Evolutionary conservation across 2,797 vertebrate genomes (phyloP).

Genomic region (Galagoides demidoff): DNA sequence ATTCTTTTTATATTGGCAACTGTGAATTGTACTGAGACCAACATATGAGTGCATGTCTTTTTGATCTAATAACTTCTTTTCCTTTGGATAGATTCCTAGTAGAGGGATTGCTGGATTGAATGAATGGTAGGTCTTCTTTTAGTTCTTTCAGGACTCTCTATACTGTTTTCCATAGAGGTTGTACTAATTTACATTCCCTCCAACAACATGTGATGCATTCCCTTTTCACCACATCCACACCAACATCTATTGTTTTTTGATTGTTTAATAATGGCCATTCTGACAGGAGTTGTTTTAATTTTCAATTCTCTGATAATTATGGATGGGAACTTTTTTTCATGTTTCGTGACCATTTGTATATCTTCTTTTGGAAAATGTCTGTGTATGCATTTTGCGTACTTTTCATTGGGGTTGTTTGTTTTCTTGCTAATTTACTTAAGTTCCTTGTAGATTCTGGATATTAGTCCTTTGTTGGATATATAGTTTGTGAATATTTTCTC

Average conservation of each 20-base stretch:
- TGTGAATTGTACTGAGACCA: not conserved
- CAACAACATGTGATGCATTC: not conserved
- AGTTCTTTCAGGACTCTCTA: not conserved
- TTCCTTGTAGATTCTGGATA: too few species aligned
- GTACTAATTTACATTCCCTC: not conserved
- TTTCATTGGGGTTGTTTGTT: too few species aligned
- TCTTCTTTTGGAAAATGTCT: too few species aligned
- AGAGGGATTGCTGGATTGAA: not conserved
- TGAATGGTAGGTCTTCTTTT: not conserved
- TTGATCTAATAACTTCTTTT: not conserved
- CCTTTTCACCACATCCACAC: not conserved
- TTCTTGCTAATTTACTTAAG: too few species aligned
- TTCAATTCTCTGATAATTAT: too few species aligned
- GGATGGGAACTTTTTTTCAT: too few species aligned
- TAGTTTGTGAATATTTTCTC: not conserved
- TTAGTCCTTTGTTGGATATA: too few species aligned
- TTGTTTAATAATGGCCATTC: not conserved
- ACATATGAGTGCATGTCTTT: not conserved
- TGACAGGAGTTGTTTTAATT: not conserved
- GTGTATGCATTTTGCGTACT: too few species aligned
- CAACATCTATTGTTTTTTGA: not conserved
- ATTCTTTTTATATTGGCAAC: not conserved
- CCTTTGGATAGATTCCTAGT: not conserved
- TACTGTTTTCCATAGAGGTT: not conserved
- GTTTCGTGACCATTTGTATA: too few species aligned